phyloP scores from a whole-genome alignment of 2,888 invertebrate genomes.

The Slavum lentiscoides region DNA sequence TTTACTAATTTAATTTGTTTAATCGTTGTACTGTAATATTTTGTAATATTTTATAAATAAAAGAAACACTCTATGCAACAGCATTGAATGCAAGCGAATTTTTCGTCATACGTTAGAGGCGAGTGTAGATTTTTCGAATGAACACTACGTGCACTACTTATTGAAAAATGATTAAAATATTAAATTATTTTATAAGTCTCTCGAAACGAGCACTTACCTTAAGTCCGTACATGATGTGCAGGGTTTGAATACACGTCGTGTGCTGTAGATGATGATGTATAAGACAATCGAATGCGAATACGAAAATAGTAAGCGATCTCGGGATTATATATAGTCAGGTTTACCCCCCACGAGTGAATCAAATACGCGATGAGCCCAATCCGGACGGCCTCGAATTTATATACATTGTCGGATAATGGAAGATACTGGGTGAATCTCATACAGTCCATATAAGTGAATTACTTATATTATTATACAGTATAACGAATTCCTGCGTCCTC shows the following conservation, averaged over 20 bases:
- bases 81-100: too few relatives aligned
- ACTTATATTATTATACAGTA: neutral
- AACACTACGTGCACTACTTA: too few relatives aligned
- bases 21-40: too few relatives aligned
- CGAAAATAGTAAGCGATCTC: neutral
- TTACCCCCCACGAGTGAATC: constrained; percentile 29
- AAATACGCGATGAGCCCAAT: neutral
- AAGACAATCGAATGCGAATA: neutral
- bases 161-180: too few relatives aligned
- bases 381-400: constrained; percentile 24
- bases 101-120: too few relatives aligned
- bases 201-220: constrained; percentile 7
- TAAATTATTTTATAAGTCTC: too few relatives aligned
- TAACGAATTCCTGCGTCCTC: neutral
- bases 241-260: neutral
- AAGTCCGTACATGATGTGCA: constrained; percentile 1
- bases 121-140: too few relatives aligned
- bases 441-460: neutral
- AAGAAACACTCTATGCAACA: too few relatives aligned
- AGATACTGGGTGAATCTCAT: constrained; percentile 13
- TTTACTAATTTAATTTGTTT: too few relatives aligned
- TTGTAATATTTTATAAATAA: too few relatives aligned
- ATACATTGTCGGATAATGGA: neutral
- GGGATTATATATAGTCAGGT: constrained; percentile 22
- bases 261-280: neutral